Base-by-base conservation (phyloP, 2,888 invertebrate genomes). In the Lathronympha strigana region DNA sequence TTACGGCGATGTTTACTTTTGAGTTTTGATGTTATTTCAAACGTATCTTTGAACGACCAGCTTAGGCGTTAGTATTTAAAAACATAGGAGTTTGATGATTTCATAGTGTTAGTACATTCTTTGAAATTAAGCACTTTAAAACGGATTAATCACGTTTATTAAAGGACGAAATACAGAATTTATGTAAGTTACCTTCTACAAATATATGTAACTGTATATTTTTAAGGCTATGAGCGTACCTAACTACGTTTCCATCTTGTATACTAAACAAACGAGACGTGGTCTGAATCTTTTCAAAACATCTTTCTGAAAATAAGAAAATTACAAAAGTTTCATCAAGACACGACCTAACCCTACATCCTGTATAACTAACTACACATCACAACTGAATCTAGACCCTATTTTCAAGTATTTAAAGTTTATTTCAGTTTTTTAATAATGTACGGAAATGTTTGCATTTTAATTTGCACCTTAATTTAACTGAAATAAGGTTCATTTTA, bases 321-420 rank as follows among this genome's bases (percentile, higher is more conserved):
- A 66, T 54, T 61, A 47, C 47, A 60, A 61, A 66, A 66, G 45
- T 66, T 61, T 66, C 53, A 60, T 66, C 54, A 61, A 49, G 40
- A 61, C 45, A 8, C 28, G 4, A 23, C 40, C 36, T 54, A 66
- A 66, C 54, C 36, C 53, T 25, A n/a, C 25, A 47, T 38, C 33
- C 13, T 43, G 25, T 53, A n/a, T 36, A 9, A 31, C 33, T 21
- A 60, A 47, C 25, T 38, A 8, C n/a, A 38, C 19, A 19, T 3
- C 0, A 33, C 43, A 19, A 13, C 17, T 9, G 5, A 53, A 53
- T 36, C 0, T 17, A 9, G 4, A 47, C 21, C 21, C 17, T 64
- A 45, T 36, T 0, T 0, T 2, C 13, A 1, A 11, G 11, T 0
- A 0, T 0, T 0, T 51, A 53, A 53, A 58, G 43, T 45, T 8